Evolutionary conservation across 2,888 invertebrate species (phyloP), one percentile per base, ranked within the genome.

Genomic region (Archaeoteleia sp.): DNA sequence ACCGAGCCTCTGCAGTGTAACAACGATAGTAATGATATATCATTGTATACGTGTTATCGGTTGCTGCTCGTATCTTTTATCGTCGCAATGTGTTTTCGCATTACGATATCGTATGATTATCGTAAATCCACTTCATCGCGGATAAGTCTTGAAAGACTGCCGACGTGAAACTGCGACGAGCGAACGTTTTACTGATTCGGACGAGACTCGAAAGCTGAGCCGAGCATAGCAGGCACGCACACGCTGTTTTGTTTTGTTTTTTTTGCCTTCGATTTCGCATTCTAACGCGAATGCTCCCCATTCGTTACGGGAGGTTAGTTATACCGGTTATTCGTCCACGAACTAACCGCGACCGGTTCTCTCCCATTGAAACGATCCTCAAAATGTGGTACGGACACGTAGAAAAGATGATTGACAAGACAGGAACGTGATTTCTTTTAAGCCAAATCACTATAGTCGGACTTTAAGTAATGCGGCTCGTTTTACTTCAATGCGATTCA

Each of bases 301-400:
- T 78, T 80, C 60, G 73, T 80, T 80, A 78, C 73, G 76, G 70
- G 71, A 80, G 80, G 80, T 79, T 77, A 80, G 80, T 80, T 79
- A 80, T 78, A 80, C 79, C 77, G 77, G 78, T 80, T 78, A 71
- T 51, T n/a, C n/a, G n/a, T 77, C 75, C 72, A 70, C 66, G 69
- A 75, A 70, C 73, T 72, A 73, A 69, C 63, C 63, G 43, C 58
- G 74, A 79, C 79, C 79, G 78, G 79, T 79, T 79, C 66, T 63
- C 65, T 66, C 71, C 72, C 79, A 78, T 78, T 77, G 75, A 67
- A 67, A 66, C 35, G 39, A 43, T 55, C 55, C 42, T 42, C 55
- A 15, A 51, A 42, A 42, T 49, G 29, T 29, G 34, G 43, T 14
- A 13, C 9, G 40, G 37, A 37, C 10, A 43, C 35, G 32, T 32